phyloP scores from a whole-genome alignment of 2,113 vertebrate species.

The Mobula hypostoma region DNA sequence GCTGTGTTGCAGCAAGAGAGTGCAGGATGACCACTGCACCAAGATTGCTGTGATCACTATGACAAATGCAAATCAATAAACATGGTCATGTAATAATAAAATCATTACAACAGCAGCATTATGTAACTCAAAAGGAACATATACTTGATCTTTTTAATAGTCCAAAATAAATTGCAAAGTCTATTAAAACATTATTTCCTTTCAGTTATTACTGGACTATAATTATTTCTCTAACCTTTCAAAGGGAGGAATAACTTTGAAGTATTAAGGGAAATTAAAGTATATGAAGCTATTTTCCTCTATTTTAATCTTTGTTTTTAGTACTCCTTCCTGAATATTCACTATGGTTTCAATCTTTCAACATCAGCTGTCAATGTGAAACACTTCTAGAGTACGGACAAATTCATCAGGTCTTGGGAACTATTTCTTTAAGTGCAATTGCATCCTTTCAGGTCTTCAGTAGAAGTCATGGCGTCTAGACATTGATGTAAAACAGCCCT shows the following conservation, averaged over 20 bases:
- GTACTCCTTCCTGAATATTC: background rate
- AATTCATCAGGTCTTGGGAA: background rate
- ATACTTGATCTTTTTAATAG: background rate
- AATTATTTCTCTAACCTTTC: background rate
- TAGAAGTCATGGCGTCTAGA: background rate
- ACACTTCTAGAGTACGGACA: background rate
- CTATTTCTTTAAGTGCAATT: background rate
- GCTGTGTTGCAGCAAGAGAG: too few species aligned
- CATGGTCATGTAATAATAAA: background rate
- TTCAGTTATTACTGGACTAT: background rate
- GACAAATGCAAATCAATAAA: background rate
- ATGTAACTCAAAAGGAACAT: background rate
- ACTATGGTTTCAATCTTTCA: background rate
- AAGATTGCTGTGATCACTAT: background rate
- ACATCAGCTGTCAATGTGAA: background rate
- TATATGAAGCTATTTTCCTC: background rate
- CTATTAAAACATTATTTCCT: background rate
- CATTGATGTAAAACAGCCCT: background rate
- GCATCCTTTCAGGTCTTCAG: constrained; percentile 8
- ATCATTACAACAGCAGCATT: background rate
- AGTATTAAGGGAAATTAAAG: constrained; percentile 12
- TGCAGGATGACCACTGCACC: background rate
- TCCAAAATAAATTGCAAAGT: background rate
- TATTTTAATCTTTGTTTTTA: background rate
- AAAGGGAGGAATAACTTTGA: background rate